A percentile compares a stretch with the other conserved stretches of the same genome.
Conservation (phyloP, 1,140 invertebrate species). For the Ptiloglossa arizonensis region DNA sequence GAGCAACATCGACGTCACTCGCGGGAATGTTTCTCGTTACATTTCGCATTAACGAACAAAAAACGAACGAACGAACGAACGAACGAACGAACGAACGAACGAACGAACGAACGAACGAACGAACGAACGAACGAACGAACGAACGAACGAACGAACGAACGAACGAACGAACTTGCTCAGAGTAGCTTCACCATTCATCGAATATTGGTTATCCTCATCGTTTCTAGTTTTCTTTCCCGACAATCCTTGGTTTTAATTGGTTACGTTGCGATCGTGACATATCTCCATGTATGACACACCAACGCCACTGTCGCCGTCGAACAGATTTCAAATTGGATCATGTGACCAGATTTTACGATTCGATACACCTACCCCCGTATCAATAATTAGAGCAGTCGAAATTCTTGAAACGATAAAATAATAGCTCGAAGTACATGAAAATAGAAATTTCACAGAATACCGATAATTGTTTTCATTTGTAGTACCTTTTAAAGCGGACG, state of each 20-base stretch:
- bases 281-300: slow-evolving; percentile 62
- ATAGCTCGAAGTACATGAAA: no score
- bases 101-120: no score
- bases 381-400: neutral
- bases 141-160: slow-evolving; percentile 6
- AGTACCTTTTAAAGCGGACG: neutral
- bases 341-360: neutral
- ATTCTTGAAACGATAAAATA: no score
- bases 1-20: slow-evolving; percentile 52
- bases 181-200: slow-evolving; percentile 34
- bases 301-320: slow-evolving; percentile 30
- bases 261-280: slow-evolving; percentile 54
- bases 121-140: no score
- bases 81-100: no score
- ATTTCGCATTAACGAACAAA: slow-evolving; percentile 39
- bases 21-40: slow-evolving; percentile 53
- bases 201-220: neutral
- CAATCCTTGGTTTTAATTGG: slow-evolving; percentile 26
- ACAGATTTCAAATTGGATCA: slow-evolving; percentile 14
- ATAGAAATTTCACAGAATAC: neutral
- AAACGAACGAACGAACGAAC: no score
- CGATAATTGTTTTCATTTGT: neutral
- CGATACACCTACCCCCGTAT: neutral
- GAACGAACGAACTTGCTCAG: slow-evolving; percentile 35
- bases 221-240: neutral